Conservation (phyloP, 2,113 vertebrate genomes). For the Poeciliopsis occidentalis region DNA sequence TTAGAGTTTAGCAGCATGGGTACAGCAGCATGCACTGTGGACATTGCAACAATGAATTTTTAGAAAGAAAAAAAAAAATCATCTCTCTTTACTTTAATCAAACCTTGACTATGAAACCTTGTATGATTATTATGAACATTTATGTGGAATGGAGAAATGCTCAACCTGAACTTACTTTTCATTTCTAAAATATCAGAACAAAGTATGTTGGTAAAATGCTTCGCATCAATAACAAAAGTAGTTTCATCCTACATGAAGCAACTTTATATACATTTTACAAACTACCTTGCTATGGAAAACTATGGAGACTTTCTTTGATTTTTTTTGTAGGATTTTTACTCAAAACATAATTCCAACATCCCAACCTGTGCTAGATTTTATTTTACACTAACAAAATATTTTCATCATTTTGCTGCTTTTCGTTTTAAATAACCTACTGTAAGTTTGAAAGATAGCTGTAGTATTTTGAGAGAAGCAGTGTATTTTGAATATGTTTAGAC, state of each 20-base stretch:
- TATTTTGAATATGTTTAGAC: too few species aligned
- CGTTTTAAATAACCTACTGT: background rate
- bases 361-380: too few species aligned
- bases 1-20: background rate
- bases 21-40: background rate
- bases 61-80: background rate
- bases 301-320: background rate
- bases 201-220: too few species aligned
- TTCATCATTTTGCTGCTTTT: background rate
- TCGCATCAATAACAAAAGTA: too few species aligned
- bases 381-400: background rate
- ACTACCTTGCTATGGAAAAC: background rate
- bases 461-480: background rate
- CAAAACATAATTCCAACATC: background rate
- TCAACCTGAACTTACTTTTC: too few species aligned
- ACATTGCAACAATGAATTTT: slow-evolving; percentile 8
- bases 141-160: background rate
- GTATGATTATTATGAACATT: background rate
- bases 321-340: background rate
- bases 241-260: too few species aligned
- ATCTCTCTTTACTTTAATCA: background rate
- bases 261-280: too few species aligned
- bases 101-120: background rate
- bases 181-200: too few species aligned
- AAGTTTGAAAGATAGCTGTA: background rate